Percentiles rank a stretch among this genome's conserved stretches.
phyloP scores from a whole-genome alignment of 1,140 invertebrate species.

The Rhyzopertha dominica region DNA sequence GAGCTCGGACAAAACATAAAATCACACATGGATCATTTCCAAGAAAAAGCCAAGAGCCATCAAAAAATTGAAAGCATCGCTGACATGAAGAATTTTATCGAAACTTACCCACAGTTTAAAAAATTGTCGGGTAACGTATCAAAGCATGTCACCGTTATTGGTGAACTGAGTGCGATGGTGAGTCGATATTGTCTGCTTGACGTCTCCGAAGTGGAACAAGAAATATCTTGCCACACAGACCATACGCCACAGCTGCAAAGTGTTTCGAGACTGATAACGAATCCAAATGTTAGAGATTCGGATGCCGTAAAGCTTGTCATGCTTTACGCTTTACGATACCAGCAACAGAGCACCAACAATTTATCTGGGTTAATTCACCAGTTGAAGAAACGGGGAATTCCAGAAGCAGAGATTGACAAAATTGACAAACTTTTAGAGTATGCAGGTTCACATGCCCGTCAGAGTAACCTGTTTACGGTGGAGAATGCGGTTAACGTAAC shows the following conservation, averaged over 20 bases:
- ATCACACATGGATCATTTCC: constrained; percentile 95
- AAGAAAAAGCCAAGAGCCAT: constrained; percentile 89
- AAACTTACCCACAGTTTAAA: constrained; percentile 97
- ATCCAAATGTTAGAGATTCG: constrained; percentile 59
- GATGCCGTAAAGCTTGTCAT: constrained; percentile 87
- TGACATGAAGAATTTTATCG: constrained; percentile 99
- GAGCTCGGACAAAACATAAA: constrained; percentile 98
- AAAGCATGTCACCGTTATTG: constrained; percentile 95
- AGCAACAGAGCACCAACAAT: constrained; percentile 83
- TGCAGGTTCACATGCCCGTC: constrained; percentile 68
- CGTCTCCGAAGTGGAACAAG: constrained; percentile 95
- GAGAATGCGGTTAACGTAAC: constrained; percentile 87
- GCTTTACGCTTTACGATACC: constrained; percentile 90
- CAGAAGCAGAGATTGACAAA: constrained; percentile 56
- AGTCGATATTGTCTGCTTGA: constrained; percentile 74
- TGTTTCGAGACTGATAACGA: constrained; percentile 39
- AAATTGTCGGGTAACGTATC: constrained; percentile 98
- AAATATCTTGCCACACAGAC: constrained; percentile 88
- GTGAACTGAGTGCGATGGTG: constrained; percentile 86
- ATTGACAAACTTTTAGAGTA: constrained; percentile 73
- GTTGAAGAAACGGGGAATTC: constrained; percentile 63
- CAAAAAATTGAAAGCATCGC: constrained; percentile 97
- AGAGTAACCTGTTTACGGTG: constrained; percentile 79
- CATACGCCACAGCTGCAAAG: constrained; percentile 68
- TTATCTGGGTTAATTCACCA: constrained; percentile 66